Evolutionary conservation across 2,888 invertebrate species (phyloP), one percentile per base, ranked within the genome.

Genomic region (Pherbina coryleti): DNA sequence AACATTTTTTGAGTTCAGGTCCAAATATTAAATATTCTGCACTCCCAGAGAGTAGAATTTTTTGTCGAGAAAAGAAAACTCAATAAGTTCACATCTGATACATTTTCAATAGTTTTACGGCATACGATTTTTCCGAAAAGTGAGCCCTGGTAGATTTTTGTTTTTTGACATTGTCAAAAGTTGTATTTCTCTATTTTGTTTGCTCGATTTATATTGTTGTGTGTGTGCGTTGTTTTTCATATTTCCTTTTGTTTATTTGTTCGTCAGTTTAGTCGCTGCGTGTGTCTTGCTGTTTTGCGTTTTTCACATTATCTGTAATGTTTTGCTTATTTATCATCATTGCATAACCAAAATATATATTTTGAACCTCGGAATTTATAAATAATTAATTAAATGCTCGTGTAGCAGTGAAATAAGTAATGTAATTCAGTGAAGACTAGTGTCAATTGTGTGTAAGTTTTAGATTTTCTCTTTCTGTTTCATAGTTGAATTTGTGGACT

Each of bases 331-430:
- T 57, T 74, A 51, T 31, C 73, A 25, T n/a, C 22, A 74, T 80
- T 80, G 80, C 79, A 81, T 81, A 81, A 81, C 75, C 79, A 78
- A 62, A 74, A 62, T 17, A 78, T 67, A 60, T 78, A 78, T 75
- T 69, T 25, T 66, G 7, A 67, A 57, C 28, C 49, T 19, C 14
- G 11, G 44, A 44, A 11, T 44, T 44, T 70, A 8, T 76, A 57
- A 69, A 77, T 44, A 34, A 51, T 49, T 49, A 11, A 53, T 55
- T 11, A 28, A 25, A n/a, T 28, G 22, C 22, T 62, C 53, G 49
- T 14, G 9, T 60, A 17, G 5, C 5, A 17, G 17, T 60, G 25
- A 11, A 60, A 60, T 60, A 28, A 5, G 28, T 9, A 2, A 17
- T 28, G 28, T 25, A 9, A 19, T 17, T 31, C 44, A 9, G 44